Evolutionary conservation across 2,113 vertebrate species (phyloP), one percentile per base, ranked within the genome.

Genomic region (Caranx melampygus): DNA sequence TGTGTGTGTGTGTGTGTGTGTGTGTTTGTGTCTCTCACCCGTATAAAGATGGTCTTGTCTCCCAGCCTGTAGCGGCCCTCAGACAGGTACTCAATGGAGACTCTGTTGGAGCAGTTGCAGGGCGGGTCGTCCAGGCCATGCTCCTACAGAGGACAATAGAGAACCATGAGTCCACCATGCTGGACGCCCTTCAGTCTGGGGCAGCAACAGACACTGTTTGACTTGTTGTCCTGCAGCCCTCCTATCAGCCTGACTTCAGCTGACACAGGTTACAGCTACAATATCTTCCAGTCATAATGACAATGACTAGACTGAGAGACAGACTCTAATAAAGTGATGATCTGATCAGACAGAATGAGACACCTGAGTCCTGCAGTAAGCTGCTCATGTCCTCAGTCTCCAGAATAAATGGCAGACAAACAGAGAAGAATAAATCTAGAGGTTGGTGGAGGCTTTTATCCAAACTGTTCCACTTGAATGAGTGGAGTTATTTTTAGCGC

Each of bases 31-130:
- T 9, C 40, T 60, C 97, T 96, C 93, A 99, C 98, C 90, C 98
- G 90, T 83, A 99, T 99, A 78, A 99, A 99, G 49, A 99, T 97
- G 88, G 98, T 97, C 93, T 99, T 99, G 89, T 97, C 97, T 75
- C 98, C 98, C 3, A 99, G 94, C 34, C 98, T 94, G 63, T 99
- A 99, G 66, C 98, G 96, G 26, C 98, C 98, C 90, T 99, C 98
- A 1, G 98, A 98, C 90, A 99, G 95, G 72, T 98, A 99, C 89
- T 99, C 98, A 33, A 99, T 99, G 61, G 98, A 99, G 82, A 99
- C 97, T 49, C 95, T 94, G 89, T 98, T 97, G 15, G 97, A 95
- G 87, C 98, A 99, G 82, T 97, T 97, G 84, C 98, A 99, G 15
- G 97, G 97, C 57, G 95, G 97, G 63, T 97, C 97, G 67, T 98